Base-by-base conservation (phyloP, 2,113 vertebrate species). In the Choloepus hoffmanni region DNA sequence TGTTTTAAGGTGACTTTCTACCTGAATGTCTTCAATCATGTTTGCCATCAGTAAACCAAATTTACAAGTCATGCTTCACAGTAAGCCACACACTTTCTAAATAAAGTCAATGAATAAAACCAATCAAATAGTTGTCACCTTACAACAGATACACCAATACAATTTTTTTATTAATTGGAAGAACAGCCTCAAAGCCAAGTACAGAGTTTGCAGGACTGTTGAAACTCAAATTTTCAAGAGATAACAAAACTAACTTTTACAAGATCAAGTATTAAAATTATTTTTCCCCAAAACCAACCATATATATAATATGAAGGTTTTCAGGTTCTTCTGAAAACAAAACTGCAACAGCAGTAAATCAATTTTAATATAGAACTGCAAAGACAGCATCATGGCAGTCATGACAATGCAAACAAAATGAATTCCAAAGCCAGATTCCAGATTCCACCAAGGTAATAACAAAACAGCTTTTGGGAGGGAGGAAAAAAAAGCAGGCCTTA, bases 91-190 rank as follows among this genome's bases (percentile, higher is more conserved):
- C 98, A 98, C 98, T 98, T 98, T 98, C 98, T 98, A 98, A 98
- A 98, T 97, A 98, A 98, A 98, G 99, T 98, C 99, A 99, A 98
- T 98, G 98, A 98, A 98, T 98, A 98, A 98, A 99, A 98, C 99
- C 98, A 98, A 98, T 99, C 98, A 98, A 98, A 98, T 98, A 98
- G 98, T 99, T 97, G 99, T 99, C 99, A 99, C 99, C 99, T 99
- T 99, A 99, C 99, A 99, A 99, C 99, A 99, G 99, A 99, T 99
- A 99, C 99, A 98, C 98, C 98, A 98, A 97, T 98, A 98, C 98
- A 98, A 97, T 96, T 94, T 67, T 92, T 76, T 94, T 89, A 97
- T 98, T 98, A 95, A 97, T 98, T 98, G 98, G 94, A 98, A 94
- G 83, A 95, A 96, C 98, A 98, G 98, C 98, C 98, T 98, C 98